These are phyloP conservation scores for Cheumatopsyche charites DNA, from an alignment of 1,140 invertebrate genomes.

Conservation along the genomic window DNA sequence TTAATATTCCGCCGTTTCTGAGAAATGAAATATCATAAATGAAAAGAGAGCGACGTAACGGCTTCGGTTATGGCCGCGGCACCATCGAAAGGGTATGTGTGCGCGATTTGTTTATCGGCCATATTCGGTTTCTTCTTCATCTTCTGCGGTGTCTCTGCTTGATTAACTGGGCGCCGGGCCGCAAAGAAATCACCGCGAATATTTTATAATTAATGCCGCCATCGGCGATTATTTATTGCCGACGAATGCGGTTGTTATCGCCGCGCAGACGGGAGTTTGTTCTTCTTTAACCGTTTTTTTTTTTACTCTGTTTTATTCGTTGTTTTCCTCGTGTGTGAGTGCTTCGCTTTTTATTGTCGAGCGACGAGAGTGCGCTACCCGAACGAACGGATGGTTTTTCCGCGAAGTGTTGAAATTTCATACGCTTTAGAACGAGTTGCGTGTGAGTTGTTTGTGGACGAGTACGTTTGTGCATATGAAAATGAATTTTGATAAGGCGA, in stretches of 20 bases:
- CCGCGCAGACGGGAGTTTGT: no score
- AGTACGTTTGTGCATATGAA: no score
- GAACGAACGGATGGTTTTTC: no score
- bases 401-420: no score
- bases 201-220: slow-evolving; percentile 26
- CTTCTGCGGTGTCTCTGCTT: slow-evolving; percentile 22
- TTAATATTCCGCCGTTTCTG: slow-evolving; percentile 48
- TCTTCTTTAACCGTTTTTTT: no score
- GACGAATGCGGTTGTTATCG: slow-evolving; percentile 12
- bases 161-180: slow-evolving; percentile 19
- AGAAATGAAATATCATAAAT: slow-evolving; percentile 48
- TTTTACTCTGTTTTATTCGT: no score
- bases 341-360: no score
- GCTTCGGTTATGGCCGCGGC: slow-evolving; percentile 33
- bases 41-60: slow-evolving; percentile 41
- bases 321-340: no score
- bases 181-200: slow-evolving; percentile 25
- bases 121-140: slow-evolving; percentile 25
- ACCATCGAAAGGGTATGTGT: slow-evolving; percentile 23
- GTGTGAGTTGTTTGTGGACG: no score
- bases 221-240: slow-evolving; percentile 19
- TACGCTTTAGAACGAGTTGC: no score
- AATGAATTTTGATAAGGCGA: no score
- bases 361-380: no score
- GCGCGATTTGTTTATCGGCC: slow-evolving; percentile 29